Evolutionary conservation across 2,797 vertebrate genomes (phyloP).

Genomic region (Lemur catta): DNA sequence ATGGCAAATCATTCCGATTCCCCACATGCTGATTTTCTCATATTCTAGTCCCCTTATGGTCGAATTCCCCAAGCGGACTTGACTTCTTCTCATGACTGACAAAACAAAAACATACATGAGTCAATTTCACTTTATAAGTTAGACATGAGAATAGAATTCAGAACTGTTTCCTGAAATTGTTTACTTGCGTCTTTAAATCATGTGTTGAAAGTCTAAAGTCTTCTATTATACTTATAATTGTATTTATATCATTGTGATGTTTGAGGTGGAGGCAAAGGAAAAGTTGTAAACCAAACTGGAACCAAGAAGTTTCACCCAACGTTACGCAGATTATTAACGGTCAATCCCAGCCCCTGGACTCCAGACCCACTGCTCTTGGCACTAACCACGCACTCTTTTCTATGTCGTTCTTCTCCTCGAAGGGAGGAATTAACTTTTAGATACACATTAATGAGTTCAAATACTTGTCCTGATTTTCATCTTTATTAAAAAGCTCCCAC

Average conservation of each 20-base stretch:
- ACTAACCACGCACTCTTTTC: background rate
- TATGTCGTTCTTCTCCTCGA: background rate
- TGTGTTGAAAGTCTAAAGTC: background rate
- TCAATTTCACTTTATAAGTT: background rate
- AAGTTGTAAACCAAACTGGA: background rate
- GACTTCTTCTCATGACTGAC: background rate
- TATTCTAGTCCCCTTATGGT: background rate
- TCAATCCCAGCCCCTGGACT: background rate
- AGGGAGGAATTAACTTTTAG: background rate
- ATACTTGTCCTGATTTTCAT: background rate
- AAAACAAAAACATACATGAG: background rate
- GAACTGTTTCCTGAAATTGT: background rate
- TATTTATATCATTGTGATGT: background rate
- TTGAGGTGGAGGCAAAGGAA: background rate
- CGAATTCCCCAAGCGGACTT: background rate
- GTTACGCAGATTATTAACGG: background rate
- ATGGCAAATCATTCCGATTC: background rate
- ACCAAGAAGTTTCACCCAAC: background rate
- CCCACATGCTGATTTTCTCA: background rate
- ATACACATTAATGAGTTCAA: background rate
- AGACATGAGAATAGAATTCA: background rate
- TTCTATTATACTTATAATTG: background rate
- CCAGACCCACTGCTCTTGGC: background rate
- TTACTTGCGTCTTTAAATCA: background rate
- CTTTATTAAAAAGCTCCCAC: background rate